Evolutionary conservation across 2,797 vertebrate genomes (phyloP).

Genomic region (Molothrus ater): DNA sequence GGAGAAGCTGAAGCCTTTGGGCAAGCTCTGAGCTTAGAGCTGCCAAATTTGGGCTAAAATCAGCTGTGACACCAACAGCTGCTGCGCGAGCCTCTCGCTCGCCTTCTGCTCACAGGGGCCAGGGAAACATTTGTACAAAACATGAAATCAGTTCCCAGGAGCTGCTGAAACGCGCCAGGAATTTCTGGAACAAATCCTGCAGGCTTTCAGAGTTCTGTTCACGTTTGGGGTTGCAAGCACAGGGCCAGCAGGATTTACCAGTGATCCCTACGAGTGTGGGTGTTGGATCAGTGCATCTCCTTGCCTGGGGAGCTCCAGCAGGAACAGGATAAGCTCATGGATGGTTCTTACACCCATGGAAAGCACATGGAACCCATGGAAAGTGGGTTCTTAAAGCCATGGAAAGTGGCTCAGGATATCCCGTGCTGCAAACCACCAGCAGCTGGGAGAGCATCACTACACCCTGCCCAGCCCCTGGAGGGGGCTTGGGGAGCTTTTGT

Average conservation of each 20-base stretch:
- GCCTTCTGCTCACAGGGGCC: neutral
- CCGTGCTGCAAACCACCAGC: neutral
- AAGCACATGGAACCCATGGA: neutral
- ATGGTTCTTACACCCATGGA: neutral
- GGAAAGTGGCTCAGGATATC: neutral
- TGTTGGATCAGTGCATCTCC: neutral
- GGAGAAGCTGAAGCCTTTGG: neutral
- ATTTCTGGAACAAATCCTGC: neutral
- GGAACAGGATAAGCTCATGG: neutral
- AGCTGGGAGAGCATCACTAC: neutral
- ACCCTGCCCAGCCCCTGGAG: neutral
- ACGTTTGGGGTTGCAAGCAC: neutral
- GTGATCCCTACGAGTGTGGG: rapidly evolving
- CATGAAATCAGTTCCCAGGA: neutral
- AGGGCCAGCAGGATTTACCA: rapidly evolving
- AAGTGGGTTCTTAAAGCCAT: neutral
- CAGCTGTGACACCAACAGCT: constrained; percentile 19
- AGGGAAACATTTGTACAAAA: neutral
- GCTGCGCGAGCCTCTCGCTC: neutral
- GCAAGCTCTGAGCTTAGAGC: neutral
- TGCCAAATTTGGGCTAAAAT: neutral
- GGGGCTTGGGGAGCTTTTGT: neutral
- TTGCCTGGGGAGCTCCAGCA: neutral
- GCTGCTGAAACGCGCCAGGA: neutral
- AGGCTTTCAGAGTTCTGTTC: neutral